Evolutionary conservation across 2,113 vertebrate genomes (phyloP).

Genomic region (Anser cygnoides): DNA sequence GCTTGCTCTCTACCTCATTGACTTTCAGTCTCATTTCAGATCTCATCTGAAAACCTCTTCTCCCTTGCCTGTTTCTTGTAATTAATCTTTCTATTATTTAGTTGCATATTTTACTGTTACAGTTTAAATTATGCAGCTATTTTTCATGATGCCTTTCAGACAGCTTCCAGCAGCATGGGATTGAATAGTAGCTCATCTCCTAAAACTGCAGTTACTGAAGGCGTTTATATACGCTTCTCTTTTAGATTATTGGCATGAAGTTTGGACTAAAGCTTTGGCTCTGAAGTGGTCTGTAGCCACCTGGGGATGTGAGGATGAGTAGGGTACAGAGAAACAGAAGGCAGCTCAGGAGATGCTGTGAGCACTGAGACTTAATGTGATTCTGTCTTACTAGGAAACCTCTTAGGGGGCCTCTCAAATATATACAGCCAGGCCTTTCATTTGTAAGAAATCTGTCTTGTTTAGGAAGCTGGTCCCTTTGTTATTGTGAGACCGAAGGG

Average conservation of each 20-base stretch:
- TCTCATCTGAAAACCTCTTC: not conserved
- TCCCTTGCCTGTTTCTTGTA: conserved; percentile 8
- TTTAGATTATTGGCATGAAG: not conserved
- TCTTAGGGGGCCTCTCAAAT: not conserved
- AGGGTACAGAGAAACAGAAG: not conserved
- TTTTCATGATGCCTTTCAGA: not conserved
- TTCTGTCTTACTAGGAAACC: not conserved
- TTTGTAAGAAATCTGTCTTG: not conserved
- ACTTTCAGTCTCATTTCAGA: not conserved
- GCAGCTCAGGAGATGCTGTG: not conserved
- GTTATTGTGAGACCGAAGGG: not conserved
- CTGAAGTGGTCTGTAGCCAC: not conserved
- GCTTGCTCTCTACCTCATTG: not conserved
- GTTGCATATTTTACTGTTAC: not conserved
- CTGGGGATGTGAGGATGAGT: not conserved
- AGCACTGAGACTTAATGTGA: not conserved
- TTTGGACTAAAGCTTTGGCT: not conserved
- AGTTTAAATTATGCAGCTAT: not conserved
- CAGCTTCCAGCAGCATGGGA: not conserved
- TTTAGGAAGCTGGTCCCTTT: not conserved
- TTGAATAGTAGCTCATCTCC: not conserved
- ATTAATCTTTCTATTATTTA: conserved; percentile 39
- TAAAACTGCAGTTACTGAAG: not conserved
- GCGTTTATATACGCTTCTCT: not conserved
- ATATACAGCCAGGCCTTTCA: not conserved